Conservation (phyloP, 2,797 vertebrate species). For the Otolemur crassicaudatus region DNA sequence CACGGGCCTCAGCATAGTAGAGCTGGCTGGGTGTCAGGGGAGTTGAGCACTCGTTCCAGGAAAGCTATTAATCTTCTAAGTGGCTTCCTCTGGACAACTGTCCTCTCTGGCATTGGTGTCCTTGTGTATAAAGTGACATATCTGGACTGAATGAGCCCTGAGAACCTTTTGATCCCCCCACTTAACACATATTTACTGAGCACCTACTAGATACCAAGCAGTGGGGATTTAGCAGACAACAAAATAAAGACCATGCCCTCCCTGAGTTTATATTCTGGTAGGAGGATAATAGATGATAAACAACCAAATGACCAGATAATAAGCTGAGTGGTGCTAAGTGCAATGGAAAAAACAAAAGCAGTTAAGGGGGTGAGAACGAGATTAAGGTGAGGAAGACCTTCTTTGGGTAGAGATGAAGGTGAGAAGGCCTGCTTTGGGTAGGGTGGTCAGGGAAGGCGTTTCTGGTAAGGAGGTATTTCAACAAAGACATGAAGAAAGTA, state of each 20-base stretch:
- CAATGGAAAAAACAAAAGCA: neutral
- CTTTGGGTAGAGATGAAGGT: neutral
- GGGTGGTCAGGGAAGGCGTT: neutral
- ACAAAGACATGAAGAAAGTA: neutral
- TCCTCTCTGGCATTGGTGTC: neutral
- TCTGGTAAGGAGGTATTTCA: neutral
- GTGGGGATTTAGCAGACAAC: neutral
- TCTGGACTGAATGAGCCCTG: neutral
- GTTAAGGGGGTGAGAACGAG: neutral
- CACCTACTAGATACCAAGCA: neutral
- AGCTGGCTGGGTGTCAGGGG: neutral
- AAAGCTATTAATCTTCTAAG: neutral
- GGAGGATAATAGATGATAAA: neutral
- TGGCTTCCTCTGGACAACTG: neutral
- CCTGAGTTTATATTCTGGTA: neutral
- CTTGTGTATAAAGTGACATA: neutral
- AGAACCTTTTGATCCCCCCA: neutral
- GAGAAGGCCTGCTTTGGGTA: neutral
- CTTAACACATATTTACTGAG: neutral
- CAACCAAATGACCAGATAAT: neutral
- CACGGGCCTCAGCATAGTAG: accelerated
- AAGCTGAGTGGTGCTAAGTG: neutral
- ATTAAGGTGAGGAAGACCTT: neutral
- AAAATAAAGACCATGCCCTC: neutral
- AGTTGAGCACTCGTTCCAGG: neutral